A percentile compares a stretch with the other conserved stretches of the same genome.
Evolutionary conservation across 2,113 vertebrate genomes (phyloP).

Genomic region (Sinosuthora webbiana): DNA sequence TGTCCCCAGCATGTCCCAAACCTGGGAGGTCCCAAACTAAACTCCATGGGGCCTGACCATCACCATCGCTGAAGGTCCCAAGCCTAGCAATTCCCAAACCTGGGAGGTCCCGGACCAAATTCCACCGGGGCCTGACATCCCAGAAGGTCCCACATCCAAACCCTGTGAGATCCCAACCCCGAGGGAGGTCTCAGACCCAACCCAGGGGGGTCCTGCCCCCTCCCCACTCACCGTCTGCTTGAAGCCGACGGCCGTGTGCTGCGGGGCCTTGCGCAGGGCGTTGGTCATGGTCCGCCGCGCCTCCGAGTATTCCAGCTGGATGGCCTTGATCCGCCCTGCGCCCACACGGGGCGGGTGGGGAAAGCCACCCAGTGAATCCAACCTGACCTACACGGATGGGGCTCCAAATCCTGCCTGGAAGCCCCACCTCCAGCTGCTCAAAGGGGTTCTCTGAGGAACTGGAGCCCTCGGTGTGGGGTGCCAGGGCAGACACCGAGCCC

Average conservation of each 20-base stretch:
- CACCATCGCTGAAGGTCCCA: neutral
- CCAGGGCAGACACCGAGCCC: neutral
- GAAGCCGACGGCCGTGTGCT: slow-evolving; percentile 96
- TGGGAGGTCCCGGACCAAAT: fast-evolving
- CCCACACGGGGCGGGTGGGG: neutral
- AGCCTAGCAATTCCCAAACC: neutral
- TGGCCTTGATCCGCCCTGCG: slow-evolving; percentile 94
- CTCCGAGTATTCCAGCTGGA: slow-evolving; percentile 96
- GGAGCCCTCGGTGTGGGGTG: neutral
- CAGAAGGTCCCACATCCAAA: neutral
- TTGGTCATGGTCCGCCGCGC: slow-evolving; percentile 94
- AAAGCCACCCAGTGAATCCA: neutral
- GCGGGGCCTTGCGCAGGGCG: slow-evolving; percentile 92
- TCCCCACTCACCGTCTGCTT: slow-evolving; percentile 87
- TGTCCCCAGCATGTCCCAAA: neutral
- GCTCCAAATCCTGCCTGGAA: neutral
- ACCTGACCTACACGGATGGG: fast-evolving
- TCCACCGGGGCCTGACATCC: fast-evolving
- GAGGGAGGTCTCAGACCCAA: neutral
- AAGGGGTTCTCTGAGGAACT: neutral
- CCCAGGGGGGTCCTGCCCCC: neutral
- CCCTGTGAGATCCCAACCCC: neutral
- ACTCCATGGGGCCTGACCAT: neutral
- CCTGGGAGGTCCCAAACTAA: neutral
- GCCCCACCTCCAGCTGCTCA: neutral